phyloP scores from a whole-genome alignment of 2,888 invertebrate species.

The Dendrolimus houi region DNA sequence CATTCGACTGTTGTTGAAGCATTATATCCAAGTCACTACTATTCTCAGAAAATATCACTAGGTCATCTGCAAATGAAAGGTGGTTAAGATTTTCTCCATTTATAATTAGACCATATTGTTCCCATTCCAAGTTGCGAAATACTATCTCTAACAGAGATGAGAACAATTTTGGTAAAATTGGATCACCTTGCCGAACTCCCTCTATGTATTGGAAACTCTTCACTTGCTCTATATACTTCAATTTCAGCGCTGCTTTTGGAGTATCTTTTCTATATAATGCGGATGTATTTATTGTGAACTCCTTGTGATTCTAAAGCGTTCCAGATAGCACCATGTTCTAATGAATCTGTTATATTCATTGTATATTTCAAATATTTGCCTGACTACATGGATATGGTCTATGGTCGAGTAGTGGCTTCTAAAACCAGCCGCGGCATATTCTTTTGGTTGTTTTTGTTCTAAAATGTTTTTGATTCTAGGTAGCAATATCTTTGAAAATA shows the following conservation, averaged over 20 bases:
- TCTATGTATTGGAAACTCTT: not conserved
- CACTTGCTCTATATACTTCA: not conserved
- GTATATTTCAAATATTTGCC: constrained; percentile 8
- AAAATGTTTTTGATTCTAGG: constrained; percentile 5
- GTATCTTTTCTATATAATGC: not conserved
- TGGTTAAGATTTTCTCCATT: not conserved
- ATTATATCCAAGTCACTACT: not conserved
- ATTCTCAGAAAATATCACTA: not conserved
- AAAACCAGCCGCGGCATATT: constrained; percentile 16
- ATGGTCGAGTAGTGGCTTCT: constrained; percentile 12
- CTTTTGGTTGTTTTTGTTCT: constrained; percentile 9
- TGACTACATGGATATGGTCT: constrained; percentile 14
- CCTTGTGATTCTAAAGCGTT: constrained; percentile 1
- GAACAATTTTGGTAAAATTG: not conserved
- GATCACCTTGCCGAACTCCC: not conserved
- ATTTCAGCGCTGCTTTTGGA: not conserved
- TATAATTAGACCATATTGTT: not conserved
- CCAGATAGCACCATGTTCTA: not conserved
- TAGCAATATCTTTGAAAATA: constrained; percentile 14
- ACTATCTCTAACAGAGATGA: not conserved
- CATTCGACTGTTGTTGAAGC: not conserved
- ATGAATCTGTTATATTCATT: not conserved
- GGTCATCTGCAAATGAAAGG: not conserved
- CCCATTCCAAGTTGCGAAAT: not conserved
- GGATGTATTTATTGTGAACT: not conserved